Percentiles rank a stretch among this genome's conserved stretches.
phyloP scores from a whole-genome alignment of 1,140 invertebrate species.

The Temnothorax longispinosus region DNA sequence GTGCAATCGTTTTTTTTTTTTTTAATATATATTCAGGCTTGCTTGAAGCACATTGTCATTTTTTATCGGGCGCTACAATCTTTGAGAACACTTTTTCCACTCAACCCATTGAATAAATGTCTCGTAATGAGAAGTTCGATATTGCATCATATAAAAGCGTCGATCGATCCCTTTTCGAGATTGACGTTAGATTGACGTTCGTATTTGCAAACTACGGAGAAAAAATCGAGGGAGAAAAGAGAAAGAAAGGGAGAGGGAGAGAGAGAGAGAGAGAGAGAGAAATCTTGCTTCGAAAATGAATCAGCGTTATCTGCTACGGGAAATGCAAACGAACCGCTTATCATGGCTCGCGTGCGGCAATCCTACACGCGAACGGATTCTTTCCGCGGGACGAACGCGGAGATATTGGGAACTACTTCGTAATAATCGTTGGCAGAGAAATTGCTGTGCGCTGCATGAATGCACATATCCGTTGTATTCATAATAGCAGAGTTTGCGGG shows the following conservation, averaged over 20 bases:
- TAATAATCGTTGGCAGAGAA: conserved; percentile 40
- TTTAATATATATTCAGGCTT: background rate
- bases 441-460: conserved; percentile 18
- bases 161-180: background rate
- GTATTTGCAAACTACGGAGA: background rate
- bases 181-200: conserved; percentile 19
- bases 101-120: conserved; percentile 10
- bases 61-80: background rate
- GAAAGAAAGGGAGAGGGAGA: background rate
- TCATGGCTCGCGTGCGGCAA: conserved; percentile 42
- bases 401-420: conserved; percentile 43
- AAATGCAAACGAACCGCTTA: conserved; percentile 53
- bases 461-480: conserved; percentile 31
- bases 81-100: background rate
- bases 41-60: background rate
- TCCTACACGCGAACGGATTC: conserved; percentile 41
- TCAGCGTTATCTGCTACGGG: conserved; percentile 45
- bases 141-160: background rate
- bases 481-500: conserved; percentile 33
- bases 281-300: conserved; percentile 41
- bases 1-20: no score
- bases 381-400: conserved; percentile 27
- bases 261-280: background rate
- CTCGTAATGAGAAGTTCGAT: background rate
- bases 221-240: background rate